Evolutionary conservation across 2,797 vertebrate genomes (phyloP).

Genomic region (Euthynnus affinis): DNA sequence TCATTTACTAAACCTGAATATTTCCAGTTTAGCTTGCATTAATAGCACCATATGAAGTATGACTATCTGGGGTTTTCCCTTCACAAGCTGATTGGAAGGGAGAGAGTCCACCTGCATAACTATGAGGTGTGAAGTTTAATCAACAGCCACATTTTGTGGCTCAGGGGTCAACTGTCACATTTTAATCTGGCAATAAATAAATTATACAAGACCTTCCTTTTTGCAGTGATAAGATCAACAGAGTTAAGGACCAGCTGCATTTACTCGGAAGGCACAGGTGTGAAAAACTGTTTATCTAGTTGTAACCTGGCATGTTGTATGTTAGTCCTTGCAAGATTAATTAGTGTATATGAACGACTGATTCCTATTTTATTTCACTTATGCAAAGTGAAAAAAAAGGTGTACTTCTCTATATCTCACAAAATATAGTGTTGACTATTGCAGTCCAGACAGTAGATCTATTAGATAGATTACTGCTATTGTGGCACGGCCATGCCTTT

Average conservation of each 20-base stretch:
- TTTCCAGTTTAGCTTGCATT: constrained; percentile 29
- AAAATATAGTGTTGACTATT: constrained; percentile 34
- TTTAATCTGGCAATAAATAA: constrained; percentile 12
- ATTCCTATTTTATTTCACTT: not conserved
- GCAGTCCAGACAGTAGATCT: constrained; percentile 46
- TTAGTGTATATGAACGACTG: not conserved
- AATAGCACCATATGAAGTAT: constrained; percentile 3
- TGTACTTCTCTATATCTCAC: constrained; percentile 1
- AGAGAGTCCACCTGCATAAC: constrained; percentile 43
- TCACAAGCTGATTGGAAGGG: not conserved
- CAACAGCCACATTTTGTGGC: constrained; percentile 37
- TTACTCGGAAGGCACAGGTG: not conserved
- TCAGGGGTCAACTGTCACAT: constrained; percentile 51
- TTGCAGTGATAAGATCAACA: not conserved
- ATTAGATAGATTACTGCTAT: constrained; percentile 74
- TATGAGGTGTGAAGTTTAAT: constrained; percentile 45
- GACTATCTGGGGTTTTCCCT: constrained; percentile 33
- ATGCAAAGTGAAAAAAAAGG: constrained; percentile 8
- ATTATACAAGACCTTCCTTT: not conserved
- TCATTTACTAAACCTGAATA: constrained; percentile 28
- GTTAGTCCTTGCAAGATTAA: not conserved
- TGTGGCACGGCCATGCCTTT: constrained; percentile 62
- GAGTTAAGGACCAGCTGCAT: not conserved
- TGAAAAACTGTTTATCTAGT: not conserved
- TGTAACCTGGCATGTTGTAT: not conserved